phyloP scores from a whole-genome alignment of 2,113 vertebrate genomes.

The Spea multiplicata region DNA sequence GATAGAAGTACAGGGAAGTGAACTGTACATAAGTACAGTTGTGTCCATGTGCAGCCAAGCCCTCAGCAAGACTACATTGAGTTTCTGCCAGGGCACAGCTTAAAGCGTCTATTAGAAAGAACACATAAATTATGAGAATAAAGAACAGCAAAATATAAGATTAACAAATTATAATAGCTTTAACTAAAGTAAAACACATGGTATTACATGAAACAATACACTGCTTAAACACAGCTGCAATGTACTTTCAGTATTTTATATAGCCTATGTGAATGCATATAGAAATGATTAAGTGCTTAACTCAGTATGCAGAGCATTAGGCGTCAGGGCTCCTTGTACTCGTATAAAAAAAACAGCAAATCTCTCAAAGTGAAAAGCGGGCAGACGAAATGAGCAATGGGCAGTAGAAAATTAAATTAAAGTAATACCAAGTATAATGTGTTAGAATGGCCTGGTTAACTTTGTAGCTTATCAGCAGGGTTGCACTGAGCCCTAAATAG shows the following conservation, averaged over 20 bases:
- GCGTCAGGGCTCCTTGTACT: slow-evolving; percentile 28
- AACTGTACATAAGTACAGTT: slow-evolving; percentile 25
- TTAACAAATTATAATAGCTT: slow-evolving; percentile 48
- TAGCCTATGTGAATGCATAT: slow-evolving; percentile 40
- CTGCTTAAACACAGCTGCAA: slow-evolving; percentile 36
- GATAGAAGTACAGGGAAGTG: slow-evolving; percentile 33
- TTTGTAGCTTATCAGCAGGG: slow-evolving; percentile 19
- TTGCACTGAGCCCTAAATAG: too few relatives aligned
- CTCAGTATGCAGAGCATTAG: slow-evolving; percentile 43
- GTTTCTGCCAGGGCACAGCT: slow-evolving; percentile 41
- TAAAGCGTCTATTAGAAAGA: slow-evolving; percentile 41
- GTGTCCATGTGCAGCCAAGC: slow-evolving; percentile 33
- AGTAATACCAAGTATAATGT: slow-evolving; percentile 36
- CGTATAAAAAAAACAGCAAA: slow-evolving; percentile 26
- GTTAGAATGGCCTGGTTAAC: slow-evolving; percentile 23
- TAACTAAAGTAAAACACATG: slow-evolving; percentile 45
- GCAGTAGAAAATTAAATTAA: slow-evolving; percentile 46
- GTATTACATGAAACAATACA: slow-evolving; percentile 43
- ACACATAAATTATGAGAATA: slow-evolving; percentile 45
- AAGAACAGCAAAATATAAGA: slow-evolving; percentile 45
- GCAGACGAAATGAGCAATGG: slow-evolving; percentile 44
- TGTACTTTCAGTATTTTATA: slow-evolving; percentile 33
- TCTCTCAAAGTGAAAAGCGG: slow-evolving; percentile 37
- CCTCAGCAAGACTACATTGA: slow-evolving; percentile 45
- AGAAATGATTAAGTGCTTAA: slow-evolving; percentile 49